Evolutionary conservation across 2,113 vertebrate genomes (phyloP).

Genomic region (Cinclus cinclus): DNA sequence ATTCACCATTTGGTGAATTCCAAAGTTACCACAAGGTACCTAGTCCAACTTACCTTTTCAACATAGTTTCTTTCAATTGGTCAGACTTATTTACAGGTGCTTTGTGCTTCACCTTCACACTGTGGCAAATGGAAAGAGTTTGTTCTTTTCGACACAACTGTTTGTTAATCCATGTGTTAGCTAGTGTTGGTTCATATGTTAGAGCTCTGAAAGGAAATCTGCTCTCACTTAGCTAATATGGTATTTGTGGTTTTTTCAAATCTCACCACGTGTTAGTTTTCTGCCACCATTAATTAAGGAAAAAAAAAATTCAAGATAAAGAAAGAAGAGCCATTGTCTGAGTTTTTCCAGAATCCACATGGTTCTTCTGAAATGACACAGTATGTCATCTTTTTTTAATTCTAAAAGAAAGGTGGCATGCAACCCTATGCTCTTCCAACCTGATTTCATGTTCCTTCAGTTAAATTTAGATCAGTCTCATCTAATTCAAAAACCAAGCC

Average conservation of each 20-base stretch:
- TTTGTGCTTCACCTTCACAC: background rate
- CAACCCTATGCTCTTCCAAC: background rate
- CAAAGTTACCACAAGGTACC: background rate
- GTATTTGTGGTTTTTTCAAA: conserved; percentile 51
- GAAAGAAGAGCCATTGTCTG: background rate
- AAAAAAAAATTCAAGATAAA: background rate
- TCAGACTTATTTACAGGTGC: background rate
- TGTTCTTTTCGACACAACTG: background rate
- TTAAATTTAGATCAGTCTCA: background rate
- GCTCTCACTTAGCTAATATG: background rate
- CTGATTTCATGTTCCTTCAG: background rate
- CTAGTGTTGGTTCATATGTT: background rate
- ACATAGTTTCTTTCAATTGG: background rate
- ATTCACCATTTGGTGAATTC: background rate
- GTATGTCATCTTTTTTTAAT: background rate
- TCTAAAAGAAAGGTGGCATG: background rate
- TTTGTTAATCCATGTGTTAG: background rate
- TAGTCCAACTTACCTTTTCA: conserved; percentile 26
- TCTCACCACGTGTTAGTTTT: conserved; percentile 30
- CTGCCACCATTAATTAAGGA: conserved; percentile 15
- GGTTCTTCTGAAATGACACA: background rate
- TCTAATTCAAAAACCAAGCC: background rate
- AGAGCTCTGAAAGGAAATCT: conserved; percentile 25
- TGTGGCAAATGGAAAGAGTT: background rate
- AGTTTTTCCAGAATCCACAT: background rate